Percentiles rank a stretch among this genome's conserved stretches.
phyloP scores from a whole-genome alignment of 2,797 vertebrate species.

The Cynodonichthys magdalenae region DNA sequence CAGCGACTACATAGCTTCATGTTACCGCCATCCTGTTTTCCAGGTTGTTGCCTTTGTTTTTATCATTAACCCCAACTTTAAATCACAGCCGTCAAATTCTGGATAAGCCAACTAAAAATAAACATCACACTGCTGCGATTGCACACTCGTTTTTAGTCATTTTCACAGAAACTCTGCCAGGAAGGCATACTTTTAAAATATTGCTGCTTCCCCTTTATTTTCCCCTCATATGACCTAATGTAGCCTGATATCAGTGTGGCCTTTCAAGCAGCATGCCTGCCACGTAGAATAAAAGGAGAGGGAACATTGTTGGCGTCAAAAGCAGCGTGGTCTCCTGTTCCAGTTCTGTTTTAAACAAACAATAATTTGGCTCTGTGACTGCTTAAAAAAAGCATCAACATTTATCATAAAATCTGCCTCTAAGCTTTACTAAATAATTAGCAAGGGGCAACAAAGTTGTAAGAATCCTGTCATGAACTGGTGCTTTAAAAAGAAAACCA shows the following conservation, averaged over 20 bases:
- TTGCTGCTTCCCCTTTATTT: not conserved
- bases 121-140: not conserved
- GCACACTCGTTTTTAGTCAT: not conserved
- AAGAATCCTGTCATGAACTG: not conserved
- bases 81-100: not conserved
- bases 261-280: not conserved
- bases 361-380: not conserved
- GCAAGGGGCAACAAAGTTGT: not conserved
- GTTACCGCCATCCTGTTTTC: not conserved
- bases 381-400: not conserved
- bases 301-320: not conserved
- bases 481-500: not conserved
- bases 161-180: not conserved
- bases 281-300: not conserved
- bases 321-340: not conserved
- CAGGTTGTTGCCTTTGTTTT: not conserved
- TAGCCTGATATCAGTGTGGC: not conserved
- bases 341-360: not conserved
- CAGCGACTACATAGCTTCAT: too few species aligned
- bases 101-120: not conserved
- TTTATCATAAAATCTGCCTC: not conserved
- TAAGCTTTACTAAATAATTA: not conserved
- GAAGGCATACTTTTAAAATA: not conserved
- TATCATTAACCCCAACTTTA: not conserved
- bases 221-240: not conserved